Evolutionary conservation across 2,888 invertebrate species (phyloP).

Genomic region (Euplexia lucipara): DNA sequence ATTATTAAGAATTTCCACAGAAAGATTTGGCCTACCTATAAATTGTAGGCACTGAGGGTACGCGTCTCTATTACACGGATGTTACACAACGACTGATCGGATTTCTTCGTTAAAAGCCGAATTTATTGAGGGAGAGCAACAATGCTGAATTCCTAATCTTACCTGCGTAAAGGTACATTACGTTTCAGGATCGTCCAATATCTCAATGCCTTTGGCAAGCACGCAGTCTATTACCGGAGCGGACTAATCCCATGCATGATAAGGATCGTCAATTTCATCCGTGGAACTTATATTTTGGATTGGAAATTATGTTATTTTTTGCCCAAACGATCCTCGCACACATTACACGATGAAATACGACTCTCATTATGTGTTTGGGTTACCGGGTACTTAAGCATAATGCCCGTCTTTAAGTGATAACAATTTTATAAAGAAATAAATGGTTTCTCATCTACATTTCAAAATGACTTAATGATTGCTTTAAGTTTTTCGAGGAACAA

Average conservation of each 20-base stretch:
- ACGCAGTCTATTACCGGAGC: constrained; percentile 50
- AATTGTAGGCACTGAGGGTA: constrained; percentile 14
- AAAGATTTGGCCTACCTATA: constrained; percentile 15
- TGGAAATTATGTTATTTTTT: constrained; percentile 43
- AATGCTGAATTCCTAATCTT: constrained; percentile 47
- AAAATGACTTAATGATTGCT: constrained; percentile 18
- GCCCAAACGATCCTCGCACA: neutral
- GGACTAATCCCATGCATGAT: constrained; percentile 52
- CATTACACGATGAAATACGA: constrained; percentile 14
- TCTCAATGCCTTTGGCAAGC: constrained; percentile 45
- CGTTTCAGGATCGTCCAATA: constrained; percentile 39
- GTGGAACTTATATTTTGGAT: constrained; percentile 47
- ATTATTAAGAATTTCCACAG: neutral
- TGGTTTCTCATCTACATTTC: constrained; percentile 5
- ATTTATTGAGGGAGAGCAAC: constrained; percentile 54
- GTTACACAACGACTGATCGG: constrained; percentile 58
- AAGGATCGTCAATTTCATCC: constrained; percentile 42
- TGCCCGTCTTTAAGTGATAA: constrained; percentile 11
- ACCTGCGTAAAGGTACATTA: constrained; percentile 41
- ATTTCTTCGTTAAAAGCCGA: constrained; percentile 65
- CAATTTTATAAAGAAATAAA: constrained; percentile 25
- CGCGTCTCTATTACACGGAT: constrained; percentile 63
- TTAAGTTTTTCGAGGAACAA: constrained; percentile 3
- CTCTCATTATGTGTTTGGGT: constrained; percentile 1
- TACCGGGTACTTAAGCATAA: neutral